These are phyloP conservation scores for Percopsis omiscomaycus DNA, from an alignment of 2,797 vertebrate species.

Conservation along the genomic window DNA sequence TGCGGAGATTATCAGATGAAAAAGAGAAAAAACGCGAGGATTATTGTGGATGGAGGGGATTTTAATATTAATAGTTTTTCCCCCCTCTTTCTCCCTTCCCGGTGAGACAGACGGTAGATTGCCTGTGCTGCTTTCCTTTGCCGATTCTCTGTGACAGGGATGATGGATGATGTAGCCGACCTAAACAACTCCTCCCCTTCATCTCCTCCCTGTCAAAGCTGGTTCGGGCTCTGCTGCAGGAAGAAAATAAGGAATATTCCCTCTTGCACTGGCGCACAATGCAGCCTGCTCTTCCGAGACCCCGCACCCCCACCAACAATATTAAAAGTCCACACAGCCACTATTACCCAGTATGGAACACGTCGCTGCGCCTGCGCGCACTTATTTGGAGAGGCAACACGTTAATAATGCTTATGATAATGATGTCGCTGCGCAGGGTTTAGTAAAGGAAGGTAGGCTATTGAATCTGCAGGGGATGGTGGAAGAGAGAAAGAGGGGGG, in stretches of 20 bases:
- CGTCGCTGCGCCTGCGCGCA: not conserved
- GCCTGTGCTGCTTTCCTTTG: constrained; percentile 87
- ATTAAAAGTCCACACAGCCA: constrained; percentile 66
- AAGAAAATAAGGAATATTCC: constrained; percentile 83
- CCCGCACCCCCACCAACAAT: constrained; percentile 33
- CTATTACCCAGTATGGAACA: constrained; percentile 26
- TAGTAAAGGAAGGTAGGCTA: constrained; percentile 29
- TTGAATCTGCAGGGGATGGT: constrained; percentile 4
- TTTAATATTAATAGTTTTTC: constrained; percentile 94
- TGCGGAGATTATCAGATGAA: constrained; percentile 74
- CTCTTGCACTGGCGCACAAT: constrained; percentile 65
- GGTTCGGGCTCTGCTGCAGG: constrained; percentile 84
- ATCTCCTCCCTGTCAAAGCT: constrained; percentile 87
- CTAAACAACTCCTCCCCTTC: constrained; percentile 89
- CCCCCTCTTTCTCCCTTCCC: constrained; percentile 54
- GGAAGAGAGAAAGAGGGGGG: not conserved
- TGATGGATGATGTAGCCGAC: constrained; percentile 95
- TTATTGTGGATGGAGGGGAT: constrained; percentile 79
- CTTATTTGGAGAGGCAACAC: constrained; percentile 53
- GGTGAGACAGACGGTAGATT: constrained; percentile 92
- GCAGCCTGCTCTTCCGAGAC: constrained; percentile 49
- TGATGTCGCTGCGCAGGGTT: constrained; percentile 38
- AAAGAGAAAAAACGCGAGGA: constrained; percentile 70
- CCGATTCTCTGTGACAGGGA: constrained; percentile 92
- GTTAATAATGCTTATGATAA: constrained; percentile 68